phyloP scores from a whole-genome alignment of 2,797 vertebrate species.

The Denticeps clupeoides region DNA sequence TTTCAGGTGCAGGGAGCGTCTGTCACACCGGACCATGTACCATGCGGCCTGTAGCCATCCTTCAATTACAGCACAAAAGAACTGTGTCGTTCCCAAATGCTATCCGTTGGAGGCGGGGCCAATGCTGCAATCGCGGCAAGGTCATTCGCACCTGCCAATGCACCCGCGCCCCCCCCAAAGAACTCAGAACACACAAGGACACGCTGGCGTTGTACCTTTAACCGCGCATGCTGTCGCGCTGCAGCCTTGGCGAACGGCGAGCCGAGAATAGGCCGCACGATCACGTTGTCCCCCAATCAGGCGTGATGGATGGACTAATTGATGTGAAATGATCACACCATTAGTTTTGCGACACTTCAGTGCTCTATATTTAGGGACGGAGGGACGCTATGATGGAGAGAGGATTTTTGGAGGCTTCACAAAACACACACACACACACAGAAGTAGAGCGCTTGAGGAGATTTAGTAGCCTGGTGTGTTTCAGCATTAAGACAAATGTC shows the following conservation, averaged over 20 bases:
- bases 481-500: too few species aligned
- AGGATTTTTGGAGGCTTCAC: constrained; percentile 19
- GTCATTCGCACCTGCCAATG: constrained; percentile 16
- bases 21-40: constrained; percentile 19
- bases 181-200: background rate
- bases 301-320: constrained; percentile 66
- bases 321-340: constrained; percentile 56
- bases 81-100: constrained; percentile 5
- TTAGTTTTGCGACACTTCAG: constrained; percentile 51
- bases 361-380: constrained; percentile 52
- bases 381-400: constrained; percentile 29
- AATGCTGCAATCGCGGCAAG: constrained; percentile 22
- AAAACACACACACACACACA: too few species aligned
- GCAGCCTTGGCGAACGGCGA: constrained; percentile 14
- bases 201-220: constrained; percentile 11
- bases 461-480: too few species aligned
- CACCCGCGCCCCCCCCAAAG: background rate
- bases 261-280: constrained; percentile 15
- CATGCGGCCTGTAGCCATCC: constrained; percentile 7
- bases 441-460: too few species aligned
- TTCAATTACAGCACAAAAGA: constrained; percentile 11
- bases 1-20: too few species aligned
- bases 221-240: constrained; percentile 22
- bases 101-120: constrained; percentile 8
- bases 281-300: constrained; percentile 37